Evolutionary conservation across 2,888 invertebrate species (phyloP).

Genomic region (Mellilla xanthometata): DNA sequence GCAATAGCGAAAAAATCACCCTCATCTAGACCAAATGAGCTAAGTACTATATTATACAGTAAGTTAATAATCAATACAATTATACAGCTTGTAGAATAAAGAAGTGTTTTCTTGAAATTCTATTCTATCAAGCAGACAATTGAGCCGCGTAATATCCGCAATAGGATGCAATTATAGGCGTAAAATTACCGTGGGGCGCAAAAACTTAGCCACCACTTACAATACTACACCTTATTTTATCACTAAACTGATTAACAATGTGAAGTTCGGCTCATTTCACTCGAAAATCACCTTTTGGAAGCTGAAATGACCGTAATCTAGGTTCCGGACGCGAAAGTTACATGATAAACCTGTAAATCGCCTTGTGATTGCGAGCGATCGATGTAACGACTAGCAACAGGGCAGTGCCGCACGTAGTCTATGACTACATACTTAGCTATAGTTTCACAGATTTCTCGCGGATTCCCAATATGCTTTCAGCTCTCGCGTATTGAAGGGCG

Average conservation of each 20-base stretch:
- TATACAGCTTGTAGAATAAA: too few species aligned
- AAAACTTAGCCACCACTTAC: slow-evolving; percentile 4
- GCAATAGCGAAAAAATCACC: too few species aligned
- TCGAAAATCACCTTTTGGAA: neutral
- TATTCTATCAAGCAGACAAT: slow-evolving; percentile 4
- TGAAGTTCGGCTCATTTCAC: neutral
- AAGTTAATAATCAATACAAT: too few species aligned
- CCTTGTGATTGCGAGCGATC: slow-evolving; percentile 48
- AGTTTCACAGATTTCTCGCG: slow-evolving; percentile 35
- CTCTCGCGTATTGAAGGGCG: slow-evolving; percentile 22
- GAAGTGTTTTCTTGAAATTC: neutral
- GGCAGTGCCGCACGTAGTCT: slow-evolving; percentile 52
- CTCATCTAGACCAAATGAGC: too few species aligned
- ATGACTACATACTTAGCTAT: slow-evolving; percentile 35
- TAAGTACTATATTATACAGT: too few species aligned
- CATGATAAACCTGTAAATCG: slow-evolving; percentile 32
- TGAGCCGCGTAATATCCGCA: slow-evolving; percentile 7
- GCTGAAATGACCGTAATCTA: neutral
- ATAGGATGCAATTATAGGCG: slow-evolving; percentile 7
- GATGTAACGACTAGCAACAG: slow-evolving; percentile 70
- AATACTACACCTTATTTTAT: neutral
- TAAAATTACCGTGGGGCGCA: slow-evolving; percentile 1
- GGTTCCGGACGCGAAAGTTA: slow-evolving; percentile 25
- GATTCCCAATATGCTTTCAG: slow-evolving; percentile 40
- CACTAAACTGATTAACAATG: neutral